Conservation (phyloP, 2,797 vertebrate genomes). For the Malurus splendens region DNA sequence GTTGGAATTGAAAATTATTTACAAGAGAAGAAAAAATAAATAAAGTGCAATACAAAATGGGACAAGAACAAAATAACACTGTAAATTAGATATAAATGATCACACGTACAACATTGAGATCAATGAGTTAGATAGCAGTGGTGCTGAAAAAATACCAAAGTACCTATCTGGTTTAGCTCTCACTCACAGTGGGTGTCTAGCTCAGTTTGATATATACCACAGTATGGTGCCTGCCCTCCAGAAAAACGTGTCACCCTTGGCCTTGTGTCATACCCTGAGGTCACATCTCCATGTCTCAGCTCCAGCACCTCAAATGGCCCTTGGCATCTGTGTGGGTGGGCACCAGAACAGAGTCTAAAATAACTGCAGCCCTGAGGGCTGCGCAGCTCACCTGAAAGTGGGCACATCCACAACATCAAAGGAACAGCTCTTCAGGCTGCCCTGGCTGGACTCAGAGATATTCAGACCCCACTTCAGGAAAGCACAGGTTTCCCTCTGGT, state of each 20-base stretch:
- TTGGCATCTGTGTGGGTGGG: neutral
- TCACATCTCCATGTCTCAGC: neutral
- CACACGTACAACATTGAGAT: neutral
- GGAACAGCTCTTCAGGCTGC: neutral
- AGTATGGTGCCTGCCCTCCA: neutral
- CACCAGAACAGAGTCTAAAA: neutral
- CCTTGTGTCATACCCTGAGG: neutral
- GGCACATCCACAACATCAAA: neutral
- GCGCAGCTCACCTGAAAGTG: neutral
- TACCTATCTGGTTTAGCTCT: neutral
- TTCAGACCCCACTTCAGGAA: neutral
- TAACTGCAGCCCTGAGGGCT: neutral
- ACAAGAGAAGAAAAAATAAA: neutral
- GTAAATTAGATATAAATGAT: neutral
- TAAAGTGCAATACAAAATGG: neutral
- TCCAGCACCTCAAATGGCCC: neutral
- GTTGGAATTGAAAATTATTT: neutral
- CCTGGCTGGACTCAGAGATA: neutral
- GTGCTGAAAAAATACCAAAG: neutral
- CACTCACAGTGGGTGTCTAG: neutral
- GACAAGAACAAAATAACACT: neutral
- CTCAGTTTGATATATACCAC: neutral
- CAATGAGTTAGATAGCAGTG: neutral
- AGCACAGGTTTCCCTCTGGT: neutral
- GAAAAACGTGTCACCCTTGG: accelerated